Conservation (phyloP, 2,888 invertebrate species). For the Agrenia bidenticulata region DNA sequence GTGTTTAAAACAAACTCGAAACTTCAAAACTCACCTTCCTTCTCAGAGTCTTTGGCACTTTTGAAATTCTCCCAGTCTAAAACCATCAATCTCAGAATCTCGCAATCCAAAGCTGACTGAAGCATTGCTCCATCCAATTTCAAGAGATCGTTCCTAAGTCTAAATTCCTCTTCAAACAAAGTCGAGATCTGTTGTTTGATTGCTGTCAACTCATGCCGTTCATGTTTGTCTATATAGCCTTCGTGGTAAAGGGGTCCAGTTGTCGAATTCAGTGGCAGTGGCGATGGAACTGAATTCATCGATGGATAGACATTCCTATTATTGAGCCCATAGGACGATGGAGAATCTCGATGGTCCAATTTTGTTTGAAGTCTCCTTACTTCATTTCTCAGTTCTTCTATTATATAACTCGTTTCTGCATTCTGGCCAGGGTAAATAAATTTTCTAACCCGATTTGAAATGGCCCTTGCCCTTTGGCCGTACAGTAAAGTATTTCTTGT, state of each 20-base stretch:
- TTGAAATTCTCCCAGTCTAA: slow-evolving; percentile 68
- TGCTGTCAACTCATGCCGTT: slow-evolving; percentile 55
- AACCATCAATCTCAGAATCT: slow-evolving; percentile 82
- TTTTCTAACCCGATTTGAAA: slow-evolving; percentile 76
- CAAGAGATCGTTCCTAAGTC: slow-evolving; percentile 72
- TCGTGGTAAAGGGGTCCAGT: slow-evolving; percentile 12
- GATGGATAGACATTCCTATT: slow-evolving; percentile 1
- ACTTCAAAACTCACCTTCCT: slow-evolving; percentile 63
- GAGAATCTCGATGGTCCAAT: slow-evolving; percentile 28
- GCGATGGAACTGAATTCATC: not conserved
- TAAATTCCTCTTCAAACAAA: slow-evolving; percentile 91
- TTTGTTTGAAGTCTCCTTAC: slow-evolving; percentile 49
- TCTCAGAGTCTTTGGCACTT: slow-evolving; percentile 65
- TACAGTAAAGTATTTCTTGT: slow-evolving; percentile 90
- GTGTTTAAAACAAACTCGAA: not conserved
- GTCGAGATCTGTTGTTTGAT: slow-evolving; percentile 82
- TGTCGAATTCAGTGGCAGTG: not conserved
- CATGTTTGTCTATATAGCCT: slow-evolving; percentile 22
- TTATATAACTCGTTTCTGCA: slow-evolving; percentile 44
- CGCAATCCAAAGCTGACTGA: slow-evolving; percentile 83
- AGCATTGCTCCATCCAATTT: slow-evolving; percentile 86
- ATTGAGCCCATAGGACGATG: not conserved
- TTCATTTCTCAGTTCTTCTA: slow-evolving; percentile 52
- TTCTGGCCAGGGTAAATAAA: slow-evolving; percentile 43
- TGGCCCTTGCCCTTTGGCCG: slow-evolving; percentile 89